These are phyloP conservation scores for Halocynthia aurantium DNA, from an alignment of 23 tunicate species.

Conservation along the genomic window DNA sequence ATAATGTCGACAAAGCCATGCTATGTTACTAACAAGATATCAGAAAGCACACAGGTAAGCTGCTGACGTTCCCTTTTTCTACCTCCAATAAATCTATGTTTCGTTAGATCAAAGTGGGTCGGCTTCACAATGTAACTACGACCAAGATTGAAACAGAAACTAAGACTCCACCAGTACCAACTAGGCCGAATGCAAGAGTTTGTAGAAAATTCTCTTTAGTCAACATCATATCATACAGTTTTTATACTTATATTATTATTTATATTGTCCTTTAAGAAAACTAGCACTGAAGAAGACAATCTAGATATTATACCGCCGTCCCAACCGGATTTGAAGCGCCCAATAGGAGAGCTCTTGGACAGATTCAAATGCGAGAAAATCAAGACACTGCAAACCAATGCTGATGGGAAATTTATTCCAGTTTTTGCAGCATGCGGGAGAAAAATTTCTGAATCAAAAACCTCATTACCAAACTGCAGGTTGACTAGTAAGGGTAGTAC, in stretches of 20 bases:
- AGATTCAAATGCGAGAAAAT: no score
- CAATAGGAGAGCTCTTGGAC: no score
- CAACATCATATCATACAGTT: no score
- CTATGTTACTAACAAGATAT: conserved; percentile 7
- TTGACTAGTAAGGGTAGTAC: no score
- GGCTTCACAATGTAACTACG: background rate
- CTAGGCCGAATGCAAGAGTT: background rate
- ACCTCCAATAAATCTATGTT: background rate
- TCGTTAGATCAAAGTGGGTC: background rate
- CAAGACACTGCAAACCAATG: conserved; percentile 5
- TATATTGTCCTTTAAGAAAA: no score
- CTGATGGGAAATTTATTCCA: conserved; percentile 20
- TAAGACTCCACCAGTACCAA: background rate
- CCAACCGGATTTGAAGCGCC: no score
- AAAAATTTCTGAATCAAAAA: background rate
- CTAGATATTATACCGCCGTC: no score
- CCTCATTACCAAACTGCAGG: background rate
- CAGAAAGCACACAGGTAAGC: conserved; percentile 11
- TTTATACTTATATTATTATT: no score
- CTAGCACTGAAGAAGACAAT: no score
- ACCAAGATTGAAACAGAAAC: background rate
- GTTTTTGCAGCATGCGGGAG: background rate
- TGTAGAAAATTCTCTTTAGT: background rate
- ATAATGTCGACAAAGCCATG: conserved; percentile 15
- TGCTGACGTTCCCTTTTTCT: background rate